Evolutionary conservation across 2,888 invertebrate genomes (phyloP).

Genomic region (Drosophila sordidula): DNA sequence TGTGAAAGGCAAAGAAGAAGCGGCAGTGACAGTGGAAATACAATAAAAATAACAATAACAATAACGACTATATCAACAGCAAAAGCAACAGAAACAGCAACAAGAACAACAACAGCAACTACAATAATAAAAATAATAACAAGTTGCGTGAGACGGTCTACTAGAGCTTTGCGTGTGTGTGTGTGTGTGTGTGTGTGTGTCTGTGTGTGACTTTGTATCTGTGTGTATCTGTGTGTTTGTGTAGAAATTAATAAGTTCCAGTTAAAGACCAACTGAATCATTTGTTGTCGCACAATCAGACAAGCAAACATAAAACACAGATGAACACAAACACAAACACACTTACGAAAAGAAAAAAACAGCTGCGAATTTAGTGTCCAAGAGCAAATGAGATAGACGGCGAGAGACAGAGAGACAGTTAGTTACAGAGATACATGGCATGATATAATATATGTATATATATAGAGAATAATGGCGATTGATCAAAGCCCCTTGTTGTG

Average conservation of each 20-base stretch:
- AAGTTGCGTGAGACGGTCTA: slow-evolving; percentile 55
- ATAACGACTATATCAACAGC: slow-evolving; percentile 30
- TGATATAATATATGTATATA: slow-evolving; percentile 2
- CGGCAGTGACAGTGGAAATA: slow-evolving; percentile 56
- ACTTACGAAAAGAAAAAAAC: slow-evolving; percentile 21
- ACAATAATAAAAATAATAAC: slow-evolving; percentile 29
- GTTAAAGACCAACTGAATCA: slow-evolving; percentile 71
- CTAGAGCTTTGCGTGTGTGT: slow-evolving; percentile 2
- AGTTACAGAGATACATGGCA: slow-evolving; percentile 1
- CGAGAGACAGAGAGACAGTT: slow-evolving; percentile 1
- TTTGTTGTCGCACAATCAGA: slow-evolving; percentile 65
- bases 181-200: not conserved
- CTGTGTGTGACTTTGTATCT: not conserved
- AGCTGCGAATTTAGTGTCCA: slow-evolving; percentile 21
- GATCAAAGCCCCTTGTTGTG: not conserved
- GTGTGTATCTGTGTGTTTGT: slow-evolving; percentile 34
- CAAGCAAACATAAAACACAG: slow-evolving; percentile 54
- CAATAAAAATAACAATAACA: slow-evolving; percentile 41
- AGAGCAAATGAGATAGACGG: not conserved
- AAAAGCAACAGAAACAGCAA: slow-evolving; percentile 15
- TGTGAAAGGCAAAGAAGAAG: slow-evolving; percentile 37
- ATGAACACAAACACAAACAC: slow-evolving; percentile 19
- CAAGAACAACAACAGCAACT: slow-evolving; percentile 14
- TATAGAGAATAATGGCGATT: not conserved
- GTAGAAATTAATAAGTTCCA: slow-evolving; percentile 68